These are phyloP conservation scores for Craniophora ligustri DNA, from an alignment of 2,888 invertebrate species.

Conservation along the genomic window DNA sequence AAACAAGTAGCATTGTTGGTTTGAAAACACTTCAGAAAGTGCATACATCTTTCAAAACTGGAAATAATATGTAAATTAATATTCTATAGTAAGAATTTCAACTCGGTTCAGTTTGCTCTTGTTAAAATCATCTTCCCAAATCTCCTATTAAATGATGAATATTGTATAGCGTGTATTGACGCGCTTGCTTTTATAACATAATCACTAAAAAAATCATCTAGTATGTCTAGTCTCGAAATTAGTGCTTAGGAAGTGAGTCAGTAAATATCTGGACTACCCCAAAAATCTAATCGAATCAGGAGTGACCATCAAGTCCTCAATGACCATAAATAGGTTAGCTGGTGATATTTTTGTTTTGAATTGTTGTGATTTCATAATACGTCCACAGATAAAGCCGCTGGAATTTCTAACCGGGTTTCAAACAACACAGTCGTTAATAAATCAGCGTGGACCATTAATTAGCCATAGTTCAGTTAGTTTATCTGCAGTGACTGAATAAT, in stretches of 20 bases:
- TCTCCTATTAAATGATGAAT: neutral
- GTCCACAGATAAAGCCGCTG: conserved; percentile 36
- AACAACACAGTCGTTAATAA: conserved; percentile 24
- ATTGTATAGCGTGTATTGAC: neutral
- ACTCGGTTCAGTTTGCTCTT: neutral
- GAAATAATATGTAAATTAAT: neutral
- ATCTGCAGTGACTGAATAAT: conserved; percentile 7
- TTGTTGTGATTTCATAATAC: too few relatives aligned
- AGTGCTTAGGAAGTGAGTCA: too few relatives aligned
- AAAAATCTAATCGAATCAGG: too few relatives aligned
- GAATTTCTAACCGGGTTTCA: conserved; percentile 26
- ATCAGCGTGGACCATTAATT: conserved; percentile 32
- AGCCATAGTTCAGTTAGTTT: conserved; percentile 21
- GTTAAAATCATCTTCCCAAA: neutral
- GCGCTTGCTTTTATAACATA: neutral
- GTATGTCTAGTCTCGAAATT: too few relatives aligned
- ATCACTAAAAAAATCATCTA: too few relatives aligned
- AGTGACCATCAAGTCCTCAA: too few relatives aligned
- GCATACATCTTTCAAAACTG: conserved; percentile 1
- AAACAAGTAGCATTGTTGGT: conserved; percentile 30
- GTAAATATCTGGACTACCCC: too few relatives aligned
- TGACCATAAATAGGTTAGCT: too few relatives aligned
- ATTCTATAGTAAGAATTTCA: neutral
- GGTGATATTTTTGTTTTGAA: too few relatives aligned
- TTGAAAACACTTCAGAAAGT: conserved; percentile 1